Base-by-base conservation (phyloP, 1,140 invertebrate genomes). In the Potamilus streckersoni region DNA sequence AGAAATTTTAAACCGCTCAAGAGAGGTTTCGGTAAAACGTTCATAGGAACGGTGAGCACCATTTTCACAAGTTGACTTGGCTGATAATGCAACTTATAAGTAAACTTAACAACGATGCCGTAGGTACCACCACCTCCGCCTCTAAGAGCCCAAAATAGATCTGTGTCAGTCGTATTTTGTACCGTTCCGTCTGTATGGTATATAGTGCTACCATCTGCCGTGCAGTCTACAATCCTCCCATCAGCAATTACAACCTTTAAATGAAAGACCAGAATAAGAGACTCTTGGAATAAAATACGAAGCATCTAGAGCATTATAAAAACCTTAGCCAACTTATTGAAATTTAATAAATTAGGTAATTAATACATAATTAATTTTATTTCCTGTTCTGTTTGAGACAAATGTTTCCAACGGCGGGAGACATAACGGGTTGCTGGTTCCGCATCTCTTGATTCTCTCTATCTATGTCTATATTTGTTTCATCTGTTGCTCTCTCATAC, bases 111-210 rank as follows among this genome's bases (percentile, higher is more conserved):
- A 8, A 83, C 78, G 38, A 85, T 77, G 3, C 82, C 85, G 67
- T 74, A 84, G 4, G 81, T 82, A 15, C 80, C 79, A 23, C 82
- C 82, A 20, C 85, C 85, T 17, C 83, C 84, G 15, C 85, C 85
- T 64, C 81, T n/a, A 4, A 86, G 16, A 15, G 85, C 81, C 79
- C 82, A 84, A 60, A 86, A 85, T 2, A 86, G 66, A 19, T 82
- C 80, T 15, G 81, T 63, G 63, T 84, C 72, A n/a, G n/a, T 23
- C 1, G 61, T 58, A 14, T 59, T 14, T 5, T 58, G 57, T 11
- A 20, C 60, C 1, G 17, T n/a, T 5, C 58, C 71, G 61, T 83
- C 67, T 20, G 19, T 16, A 16, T 16, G 17, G 14, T 23, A 16
- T 38, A 27, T 62, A 11, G 27, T 60, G 14, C 8, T 60, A 12